phyloP scores from a whole-genome alignment of 1,140 invertebrate genomes.

The Leptoteleia sp. region DNA sequence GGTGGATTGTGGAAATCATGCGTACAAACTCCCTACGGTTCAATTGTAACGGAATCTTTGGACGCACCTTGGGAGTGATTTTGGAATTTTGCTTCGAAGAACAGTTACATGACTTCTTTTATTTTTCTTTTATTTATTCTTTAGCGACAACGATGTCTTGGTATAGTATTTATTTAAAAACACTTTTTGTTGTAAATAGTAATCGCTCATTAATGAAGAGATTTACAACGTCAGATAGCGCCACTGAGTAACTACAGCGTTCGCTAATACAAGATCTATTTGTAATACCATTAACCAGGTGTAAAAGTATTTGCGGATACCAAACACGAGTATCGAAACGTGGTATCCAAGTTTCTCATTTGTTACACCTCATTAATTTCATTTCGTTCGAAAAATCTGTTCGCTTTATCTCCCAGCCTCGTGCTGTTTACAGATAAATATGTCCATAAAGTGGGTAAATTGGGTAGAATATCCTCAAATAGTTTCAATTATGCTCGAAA shows the following conservation, averaged over 20 bases:
- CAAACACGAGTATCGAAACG: background rate
- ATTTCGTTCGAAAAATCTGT: constrained; percentile 4
- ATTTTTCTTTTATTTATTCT: no score
- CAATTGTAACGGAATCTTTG: constrained; percentile 3
- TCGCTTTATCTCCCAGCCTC: no score
- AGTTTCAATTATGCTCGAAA: background rate
- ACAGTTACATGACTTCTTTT: no score
- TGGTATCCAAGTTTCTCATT: background rate
- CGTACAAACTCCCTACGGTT: background rate
- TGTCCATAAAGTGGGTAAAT: no score
- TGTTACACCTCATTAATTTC: background rate
- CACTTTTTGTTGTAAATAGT: constrained; percentile 11
- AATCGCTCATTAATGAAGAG: constrained; percentile 12
- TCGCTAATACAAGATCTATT: constrained; percentile 5
- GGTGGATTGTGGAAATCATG: constrained; percentile 4
- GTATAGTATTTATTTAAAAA: constrained; percentile 24
- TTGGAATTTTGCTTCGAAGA: background rate
- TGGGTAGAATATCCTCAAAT: background rate
- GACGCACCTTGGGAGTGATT: constrained; percentile 21
- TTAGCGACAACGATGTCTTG: constrained; percentile 12
- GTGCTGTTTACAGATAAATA: no score
- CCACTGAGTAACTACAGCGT: constrained; percentile 17
- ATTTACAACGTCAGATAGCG: constrained; percentile 29
- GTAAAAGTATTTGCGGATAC: background rate
- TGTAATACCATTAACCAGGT: constrained; percentile 6